Percentiles rank a stretch among this genome's conserved stretches.
Conservation (phyloP, 2,113 vertebrate species). For the Melierax canorus region DNA sequence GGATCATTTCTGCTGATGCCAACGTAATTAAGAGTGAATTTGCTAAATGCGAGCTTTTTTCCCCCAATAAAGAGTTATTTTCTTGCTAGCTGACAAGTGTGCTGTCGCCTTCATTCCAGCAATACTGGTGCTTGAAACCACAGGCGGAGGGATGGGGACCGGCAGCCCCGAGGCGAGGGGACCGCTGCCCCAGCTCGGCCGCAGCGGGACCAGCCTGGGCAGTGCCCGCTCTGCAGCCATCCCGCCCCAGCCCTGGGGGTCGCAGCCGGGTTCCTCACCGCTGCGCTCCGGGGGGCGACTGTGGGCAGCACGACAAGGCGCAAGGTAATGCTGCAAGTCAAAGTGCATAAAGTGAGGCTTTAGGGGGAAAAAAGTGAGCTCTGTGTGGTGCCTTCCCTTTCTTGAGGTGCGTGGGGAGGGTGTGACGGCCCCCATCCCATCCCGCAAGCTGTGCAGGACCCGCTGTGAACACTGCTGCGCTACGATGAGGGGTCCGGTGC, state of each 20-base stretch:
- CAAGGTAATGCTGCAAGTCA: not conserved
- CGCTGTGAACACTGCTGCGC: fast-evolving
- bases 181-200: not conserved
- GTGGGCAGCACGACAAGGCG: not conserved
- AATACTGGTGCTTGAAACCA: not conserved
- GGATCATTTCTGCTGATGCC: no score
- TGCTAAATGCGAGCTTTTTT: not conserved
- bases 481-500: fast-evolving
- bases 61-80: not conserved
- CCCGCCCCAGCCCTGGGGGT: not conserved
- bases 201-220: no score
- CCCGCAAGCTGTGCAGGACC: not conserved
- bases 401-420: not conserved
- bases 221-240: no score
- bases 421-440: not conserved
- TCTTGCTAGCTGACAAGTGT: no score
- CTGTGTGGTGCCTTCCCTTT: not conserved
- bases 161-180: not conserved
- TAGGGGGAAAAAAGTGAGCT: no score
- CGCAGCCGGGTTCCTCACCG: not conserved
- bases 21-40: no score
- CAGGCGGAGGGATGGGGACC: not conserved
- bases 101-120: not conserved
- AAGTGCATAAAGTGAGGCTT: not conserved
- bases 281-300: fast-evolving